These are phyloP conservation scores for Rhabdomys dilectus DNA, from an alignment of 2,113 vertebrate species.

Conservation along the genomic window DNA sequence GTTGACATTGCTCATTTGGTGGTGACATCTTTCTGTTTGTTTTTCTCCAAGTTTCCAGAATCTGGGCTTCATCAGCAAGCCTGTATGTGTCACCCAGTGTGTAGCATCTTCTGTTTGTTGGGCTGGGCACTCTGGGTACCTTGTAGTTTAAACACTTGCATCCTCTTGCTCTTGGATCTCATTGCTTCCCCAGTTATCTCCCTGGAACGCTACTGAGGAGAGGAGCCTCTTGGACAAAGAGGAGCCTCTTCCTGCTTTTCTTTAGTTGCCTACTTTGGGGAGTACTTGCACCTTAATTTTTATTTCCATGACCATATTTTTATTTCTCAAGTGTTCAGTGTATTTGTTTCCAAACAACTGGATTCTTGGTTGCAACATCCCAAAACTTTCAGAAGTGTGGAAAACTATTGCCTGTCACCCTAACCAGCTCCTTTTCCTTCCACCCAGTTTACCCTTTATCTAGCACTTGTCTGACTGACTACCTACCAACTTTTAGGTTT, in stretches of 20 bases:
- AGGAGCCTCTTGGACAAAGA: neutral
- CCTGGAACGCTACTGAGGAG: neutral
- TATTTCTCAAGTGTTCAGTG: neutral
- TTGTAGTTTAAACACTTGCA: too few species aligned
- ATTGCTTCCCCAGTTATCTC: neutral
- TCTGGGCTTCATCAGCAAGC: too few species aligned
- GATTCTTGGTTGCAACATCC: neutral
- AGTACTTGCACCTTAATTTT: neutral
- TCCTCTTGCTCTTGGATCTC: neutral
- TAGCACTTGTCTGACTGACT: neutral
- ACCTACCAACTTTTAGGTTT: neutral
- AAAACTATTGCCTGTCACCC: neutral
- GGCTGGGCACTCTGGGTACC: neutral
- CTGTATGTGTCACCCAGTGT: neutral
- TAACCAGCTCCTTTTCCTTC: neutral
- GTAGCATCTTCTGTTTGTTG: neutral
- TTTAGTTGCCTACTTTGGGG: neutral
- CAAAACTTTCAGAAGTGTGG: neutral
- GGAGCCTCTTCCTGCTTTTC: neutral
- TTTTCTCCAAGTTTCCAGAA: neutral
- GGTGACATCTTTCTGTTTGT: neutral
- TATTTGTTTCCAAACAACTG: neutral
- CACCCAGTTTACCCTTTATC: neutral
- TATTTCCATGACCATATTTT: neutral
- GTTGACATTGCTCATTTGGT: neutral